Evolutionary conservation across 2,113 vertebrate species (phyloP), one percentile per base, ranked within the genome.

Genomic region (Poeciliopsis prolifica): DNA sequence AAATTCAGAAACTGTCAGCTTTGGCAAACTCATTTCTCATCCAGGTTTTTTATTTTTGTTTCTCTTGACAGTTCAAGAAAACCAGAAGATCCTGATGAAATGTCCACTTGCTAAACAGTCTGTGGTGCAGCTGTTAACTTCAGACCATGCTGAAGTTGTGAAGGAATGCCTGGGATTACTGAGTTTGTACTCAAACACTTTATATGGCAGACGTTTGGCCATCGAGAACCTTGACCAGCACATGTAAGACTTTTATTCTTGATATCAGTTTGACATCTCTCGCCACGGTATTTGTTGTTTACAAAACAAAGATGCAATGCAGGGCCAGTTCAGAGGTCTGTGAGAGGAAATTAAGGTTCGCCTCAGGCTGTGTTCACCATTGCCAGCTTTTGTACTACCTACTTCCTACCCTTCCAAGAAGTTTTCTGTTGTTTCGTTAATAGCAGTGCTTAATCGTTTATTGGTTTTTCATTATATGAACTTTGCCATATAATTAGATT

Each of bases 41-140:
- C 7, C 12, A 63, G 22, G 19, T 48, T 17, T 19, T 30, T 28
- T 13, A 14, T 62, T 17, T 74, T 61, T 17, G 10, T 77, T 74
- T 75, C 3, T 42, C 85, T 63, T 60, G 26, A 29, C 86, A 92
- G 44, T 91, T 98, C 97, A 96, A 63, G 96, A 96, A 84, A 99
- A 99, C 68, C 96, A 96, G 84, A 94, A 82, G 40, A 65, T 95
- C 4, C 87, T 98, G 5, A 42, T 98, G 86, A 76, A 75, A n/a
- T 83, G 85, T 63, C 84, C 92, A 0, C 67, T 74, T 6, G 74
- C 82, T 35, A 92, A 75, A 3, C n/a, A 80, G 10, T 89, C 92
- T 74, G 77, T 97, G 70, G 86, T 94, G n/a, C 13, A 87, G 54
- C 86, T 96, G 84, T 68, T 96, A 33, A 88, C 78, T 29, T 95